Evolutionary conservation across 2,888 invertebrate genomes (phyloP), one percentile per base, ranked within the genome.

Genomic region (Lamproptera curius): DNA sequence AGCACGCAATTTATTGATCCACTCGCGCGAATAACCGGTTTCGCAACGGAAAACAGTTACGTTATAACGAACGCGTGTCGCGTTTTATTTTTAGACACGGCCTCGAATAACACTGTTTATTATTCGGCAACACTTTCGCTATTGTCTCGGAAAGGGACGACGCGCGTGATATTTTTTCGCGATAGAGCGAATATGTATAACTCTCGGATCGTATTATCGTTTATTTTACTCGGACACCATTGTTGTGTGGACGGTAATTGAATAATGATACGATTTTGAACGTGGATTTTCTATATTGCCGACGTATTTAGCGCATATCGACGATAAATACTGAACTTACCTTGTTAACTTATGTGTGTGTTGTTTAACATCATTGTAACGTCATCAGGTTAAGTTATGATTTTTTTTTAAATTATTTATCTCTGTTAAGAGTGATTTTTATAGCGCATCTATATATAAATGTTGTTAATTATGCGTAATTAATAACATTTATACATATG

Each of bases 81-180:
- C 33, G 26, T 14, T 41, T 49, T 65, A 65, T 65, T 59, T 63
- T 61, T 64, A 64, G 63, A 56, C 39, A 16, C 50, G 58, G 42
- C 67, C 65, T 65, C 61, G 55, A 51, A 56, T 40, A 42, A 39
- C 48, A 17, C 55, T 57, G 57, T 45, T 67, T 66, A 51, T 53
- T 58, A 67, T 66, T 65, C 64, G 38, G 57, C 56, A 51, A 54
- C 62, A 62, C 63, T 66, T 65, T 65, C 64, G 57, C 63, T 55
- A 62, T 62, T 64, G 61, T 63, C 55, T 58, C 56, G 52, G 56
- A 63, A 61, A 59, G 53, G 62, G 57, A 52, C 49, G 50, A 17
- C 36, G 55, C 37, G 47, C 63, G 65, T 66, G 66, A 66, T 48
- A 43, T 42, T 57, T 61, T 63, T 64, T 42, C 54, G 39, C 58